A percentile compares a stretch with the other conserved stretches of the same genome.
phyloP scores from a whole-genome alignment of 2,797 vertebrate species.

The Rhynchotus rufescens region DNA sequence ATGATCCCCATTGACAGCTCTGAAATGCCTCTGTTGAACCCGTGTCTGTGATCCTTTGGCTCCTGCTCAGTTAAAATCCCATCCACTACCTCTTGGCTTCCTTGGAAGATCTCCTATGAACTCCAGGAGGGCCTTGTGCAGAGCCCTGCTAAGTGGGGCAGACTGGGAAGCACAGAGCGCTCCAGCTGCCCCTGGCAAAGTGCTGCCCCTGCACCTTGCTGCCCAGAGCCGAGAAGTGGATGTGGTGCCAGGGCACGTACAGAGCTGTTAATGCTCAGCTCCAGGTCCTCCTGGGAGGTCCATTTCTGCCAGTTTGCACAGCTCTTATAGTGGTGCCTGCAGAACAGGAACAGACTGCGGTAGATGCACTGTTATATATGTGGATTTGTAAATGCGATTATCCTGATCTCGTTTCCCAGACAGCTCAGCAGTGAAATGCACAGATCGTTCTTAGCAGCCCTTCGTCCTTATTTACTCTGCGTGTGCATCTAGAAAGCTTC shows the following conservation, averaged over 20 bases:
- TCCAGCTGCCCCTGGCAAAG: neutral
- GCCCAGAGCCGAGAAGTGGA: accelerated
- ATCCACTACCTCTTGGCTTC: neutral
- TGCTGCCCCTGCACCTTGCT: no score
- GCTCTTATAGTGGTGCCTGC: neutral
- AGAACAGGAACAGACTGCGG: neutral
- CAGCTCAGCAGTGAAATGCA: neutral
- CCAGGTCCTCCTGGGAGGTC: neutral
- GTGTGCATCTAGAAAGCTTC: neutral
- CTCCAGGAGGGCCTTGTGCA: neutral
- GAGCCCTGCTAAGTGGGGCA: neutral
- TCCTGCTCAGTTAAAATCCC: neutral
- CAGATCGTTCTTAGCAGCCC: neutral
- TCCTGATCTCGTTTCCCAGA: neutral
- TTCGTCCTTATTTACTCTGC: neutral
- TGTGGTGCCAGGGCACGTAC: accelerated
- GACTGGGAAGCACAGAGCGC: neutral
- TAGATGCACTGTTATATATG: neutral
- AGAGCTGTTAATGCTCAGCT: neutral
- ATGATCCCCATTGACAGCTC: neutral
- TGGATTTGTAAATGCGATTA: neutral
- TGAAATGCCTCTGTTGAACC: neutral
- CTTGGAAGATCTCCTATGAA: neutral
- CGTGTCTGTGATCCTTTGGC: neutral
- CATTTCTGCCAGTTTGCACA: neutral